Evolutionary conservation across 2,797 vertebrate species (phyloP).

Genomic region (Valencia hispanica): DNA sequence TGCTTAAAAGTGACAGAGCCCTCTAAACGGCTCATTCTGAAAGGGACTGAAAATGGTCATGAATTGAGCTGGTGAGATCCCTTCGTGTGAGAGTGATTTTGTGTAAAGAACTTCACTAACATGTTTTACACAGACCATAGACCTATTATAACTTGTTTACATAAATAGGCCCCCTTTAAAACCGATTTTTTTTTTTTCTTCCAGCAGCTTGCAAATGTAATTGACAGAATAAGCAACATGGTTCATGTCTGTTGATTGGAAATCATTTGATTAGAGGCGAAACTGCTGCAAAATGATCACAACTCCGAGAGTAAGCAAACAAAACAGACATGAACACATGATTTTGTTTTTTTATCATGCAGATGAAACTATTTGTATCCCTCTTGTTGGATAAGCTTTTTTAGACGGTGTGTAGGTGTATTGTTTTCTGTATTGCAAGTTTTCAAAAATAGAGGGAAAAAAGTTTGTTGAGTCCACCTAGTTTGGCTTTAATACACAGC

Average conservation of each 20-base stretch:
- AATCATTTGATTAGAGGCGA: not conserved
- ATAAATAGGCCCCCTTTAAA: too few relatives aligned
- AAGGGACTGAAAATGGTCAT: too few relatives aligned
- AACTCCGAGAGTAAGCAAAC: not conserved
- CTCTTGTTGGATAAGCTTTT: not conserved
- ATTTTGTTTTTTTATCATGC: not conserved
- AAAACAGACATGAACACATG: not conserved
- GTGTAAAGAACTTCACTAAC: too few relatives aligned
- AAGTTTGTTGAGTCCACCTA: not conserved
- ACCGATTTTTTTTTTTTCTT: not conserved
- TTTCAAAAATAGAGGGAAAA: not conserved
- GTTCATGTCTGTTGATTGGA: not conserved
- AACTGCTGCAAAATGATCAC: not conserved
- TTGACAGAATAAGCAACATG: not conserved
- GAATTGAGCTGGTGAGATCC: too few relatives aligned
- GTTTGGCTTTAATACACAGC: slow-evolving; percentile 1
- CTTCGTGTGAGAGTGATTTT: too few relatives aligned
- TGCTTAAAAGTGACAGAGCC: too few relatives aligned
- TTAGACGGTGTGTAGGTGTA: not conserved
- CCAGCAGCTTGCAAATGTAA: not conserved
- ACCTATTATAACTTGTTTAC: too few relatives aligned
- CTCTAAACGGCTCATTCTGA: too few relatives aligned
- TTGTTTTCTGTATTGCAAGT: not conserved
- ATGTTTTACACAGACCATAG: too few relatives aligned
- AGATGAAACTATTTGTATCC: not conserved